Evolutionary conservation across 2,797 vertebrate genomes (phyloP).

Genomic region (Buphagus erythrorhynchus): DNA sequence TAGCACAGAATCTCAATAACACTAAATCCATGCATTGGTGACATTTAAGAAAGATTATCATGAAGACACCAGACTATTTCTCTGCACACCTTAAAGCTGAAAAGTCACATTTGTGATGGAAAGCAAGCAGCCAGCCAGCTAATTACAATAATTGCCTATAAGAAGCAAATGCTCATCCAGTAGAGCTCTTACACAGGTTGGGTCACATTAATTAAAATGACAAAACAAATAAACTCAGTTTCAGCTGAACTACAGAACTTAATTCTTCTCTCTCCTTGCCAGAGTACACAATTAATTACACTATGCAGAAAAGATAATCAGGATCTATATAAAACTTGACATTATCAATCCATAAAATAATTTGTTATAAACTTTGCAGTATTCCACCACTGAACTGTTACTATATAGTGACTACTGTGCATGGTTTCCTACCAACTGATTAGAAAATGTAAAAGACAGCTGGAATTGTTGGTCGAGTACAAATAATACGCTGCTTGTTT

Average conservation of each 20-base stretch:
- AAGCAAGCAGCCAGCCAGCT: slow-evolving; percentile 1
- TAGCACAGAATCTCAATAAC: neutral
- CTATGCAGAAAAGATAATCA: neutral
- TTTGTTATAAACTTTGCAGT: neutral
- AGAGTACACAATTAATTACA: neutral
- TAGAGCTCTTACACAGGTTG: neutral
- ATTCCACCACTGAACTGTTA: neutral
- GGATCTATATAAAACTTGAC: neutral
- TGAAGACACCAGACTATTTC: neutral
- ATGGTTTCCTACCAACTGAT: neutral
- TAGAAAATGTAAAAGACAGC: neutral
- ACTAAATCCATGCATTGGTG: neutral
- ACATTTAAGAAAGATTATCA: neutral
- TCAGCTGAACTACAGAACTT: neutral
- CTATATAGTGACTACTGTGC: neutral
- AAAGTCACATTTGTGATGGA: neutral
- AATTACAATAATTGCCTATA: slow-evolving; percentile 39
- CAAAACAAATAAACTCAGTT: slow-evolving; percentile 46
- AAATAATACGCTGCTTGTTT: neutral
- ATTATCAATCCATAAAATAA: neutral
- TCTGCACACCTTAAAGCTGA: neutral
- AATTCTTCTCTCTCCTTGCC: neutral
- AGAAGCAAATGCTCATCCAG: neutral
- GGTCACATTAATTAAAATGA: slow-evolving; percentile 42
- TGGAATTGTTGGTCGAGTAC: neutral